Conservation (phyloP, 2,888 invertebrate species). For the Brachycybe producta region DNA sequence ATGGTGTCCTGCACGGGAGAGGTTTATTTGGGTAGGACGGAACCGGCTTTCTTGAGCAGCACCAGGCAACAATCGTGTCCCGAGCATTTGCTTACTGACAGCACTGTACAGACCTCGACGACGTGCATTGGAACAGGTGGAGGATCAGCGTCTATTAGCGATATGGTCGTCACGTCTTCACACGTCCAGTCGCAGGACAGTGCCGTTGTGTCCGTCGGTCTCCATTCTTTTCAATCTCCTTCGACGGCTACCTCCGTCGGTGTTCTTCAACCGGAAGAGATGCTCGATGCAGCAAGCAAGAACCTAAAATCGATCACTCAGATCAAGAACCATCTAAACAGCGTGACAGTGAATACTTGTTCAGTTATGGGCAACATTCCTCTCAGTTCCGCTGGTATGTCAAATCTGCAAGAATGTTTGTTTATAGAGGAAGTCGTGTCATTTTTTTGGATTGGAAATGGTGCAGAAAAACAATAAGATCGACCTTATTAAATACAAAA, state of each 20-base stretch:
- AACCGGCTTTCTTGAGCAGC: too few relatives aligned
- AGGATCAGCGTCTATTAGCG: constrained; percentile 4
- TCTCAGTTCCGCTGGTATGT: constrained; percentile 4
- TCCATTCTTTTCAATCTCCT: neutral
- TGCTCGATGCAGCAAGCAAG: neutral
- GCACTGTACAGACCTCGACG: too few relatives aligned
- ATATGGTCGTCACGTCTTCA: neutral
- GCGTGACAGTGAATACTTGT: neutral
- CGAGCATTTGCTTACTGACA: too few relatives aligned
- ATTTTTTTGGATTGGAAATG: neutral
- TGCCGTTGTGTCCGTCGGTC: constrained; percentile 12
- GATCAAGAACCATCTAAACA: constrained; percentile 14
- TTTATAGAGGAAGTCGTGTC: neutral
- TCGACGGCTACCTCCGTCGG: neutral
- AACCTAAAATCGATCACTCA: constrained; percentile 7
- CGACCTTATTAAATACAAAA: too few relatives aligned
- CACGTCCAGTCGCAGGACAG: constrained; percentile 12
- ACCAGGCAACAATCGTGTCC: too few relatives aligned
- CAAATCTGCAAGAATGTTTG: neutral
- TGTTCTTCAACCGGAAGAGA: neutral
- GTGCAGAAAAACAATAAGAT: too few relatives aligned
- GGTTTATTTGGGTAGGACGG: too few relatives aligned
- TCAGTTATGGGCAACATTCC: constrained; percentile 14
- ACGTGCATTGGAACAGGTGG: too few relatives aligned
- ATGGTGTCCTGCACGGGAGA: too few relatives aligned